These are phyloP conservation scores for Pelecanus crispus DNA, from an alignment of 2,113 vertebrate genomes.

Conservation along the genomic window DNA sequence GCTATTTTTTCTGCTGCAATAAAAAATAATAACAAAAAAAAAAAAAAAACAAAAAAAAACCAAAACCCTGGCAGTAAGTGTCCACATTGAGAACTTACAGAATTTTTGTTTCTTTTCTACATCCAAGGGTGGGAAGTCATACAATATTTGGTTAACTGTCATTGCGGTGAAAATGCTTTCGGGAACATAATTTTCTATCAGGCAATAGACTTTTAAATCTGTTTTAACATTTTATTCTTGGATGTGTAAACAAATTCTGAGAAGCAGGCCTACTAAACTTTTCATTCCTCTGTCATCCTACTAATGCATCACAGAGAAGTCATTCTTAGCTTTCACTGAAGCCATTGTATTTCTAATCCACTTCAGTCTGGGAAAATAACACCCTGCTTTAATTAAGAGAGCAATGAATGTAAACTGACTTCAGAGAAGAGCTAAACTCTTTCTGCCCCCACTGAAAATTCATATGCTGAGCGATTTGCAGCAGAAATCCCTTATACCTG, in stretches of 20 bases:
- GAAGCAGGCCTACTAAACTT: conserved; percentile 30
- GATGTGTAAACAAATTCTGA: conserved; percentile 13
- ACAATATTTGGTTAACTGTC: background rate
- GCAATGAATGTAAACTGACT: conserved; percentile 4
- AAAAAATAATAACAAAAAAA: background rate
- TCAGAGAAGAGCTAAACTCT: conserved; percentile 21
- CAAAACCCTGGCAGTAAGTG: background rate
- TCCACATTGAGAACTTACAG: background rate
- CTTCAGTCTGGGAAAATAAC: conserved; percentile 50
- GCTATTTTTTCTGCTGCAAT: background rate
- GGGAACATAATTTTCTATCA: background rate
- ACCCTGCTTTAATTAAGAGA: conserved; percentile 44
- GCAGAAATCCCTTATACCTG: background rate
- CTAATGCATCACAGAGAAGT: conserved; percentile 40
- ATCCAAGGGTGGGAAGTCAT: background rate
- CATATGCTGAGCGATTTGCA: background rate
- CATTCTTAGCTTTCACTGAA: conserved; percentile 54
- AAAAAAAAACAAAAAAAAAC: background rate
- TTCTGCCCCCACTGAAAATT: background rate
- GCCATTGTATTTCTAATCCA: conserved; percentile 48
- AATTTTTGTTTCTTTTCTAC: background rate
- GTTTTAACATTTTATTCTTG: conserved; percentile 3
- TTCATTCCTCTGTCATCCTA: conserved; percentile 37
- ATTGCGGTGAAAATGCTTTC: background rate
- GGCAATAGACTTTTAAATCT: background rate